Conservation (phyloP, 2,888 invertebrate genomes). For the Drosophila flavopinicola region DNA sequence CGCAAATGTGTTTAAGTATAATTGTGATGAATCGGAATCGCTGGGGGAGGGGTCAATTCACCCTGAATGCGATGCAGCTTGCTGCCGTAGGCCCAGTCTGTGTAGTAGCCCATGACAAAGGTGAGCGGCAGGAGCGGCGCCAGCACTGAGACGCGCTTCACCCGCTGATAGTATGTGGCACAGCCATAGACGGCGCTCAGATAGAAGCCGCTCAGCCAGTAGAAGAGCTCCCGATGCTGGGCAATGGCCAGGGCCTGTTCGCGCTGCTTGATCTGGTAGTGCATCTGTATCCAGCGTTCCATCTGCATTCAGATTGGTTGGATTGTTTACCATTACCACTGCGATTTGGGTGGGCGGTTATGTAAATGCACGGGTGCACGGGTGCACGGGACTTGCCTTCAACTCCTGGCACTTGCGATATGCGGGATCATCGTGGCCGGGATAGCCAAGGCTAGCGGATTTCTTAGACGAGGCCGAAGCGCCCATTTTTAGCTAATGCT, state of each 20-base stretch:
- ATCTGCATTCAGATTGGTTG: conserved; percentile 84
- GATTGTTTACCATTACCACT: background rate
- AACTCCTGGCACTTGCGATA: conserved; percentile 80
- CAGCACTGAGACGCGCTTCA: conserved; percentile 87
- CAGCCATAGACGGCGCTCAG: conserved; percentile 86
- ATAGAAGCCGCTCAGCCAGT: conserved; percentile 90
- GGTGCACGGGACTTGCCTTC: conserved; percentile 62
- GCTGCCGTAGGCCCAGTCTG: conserved; percentile 91
- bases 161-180: conserved; percentile 86
- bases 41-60: conserved; percentile 81
- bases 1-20: no score
- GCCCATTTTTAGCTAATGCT: conserved; percentile 62
- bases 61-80: conserved; percentile 91
- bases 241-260: conserved; percentile 90
- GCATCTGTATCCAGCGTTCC: conserved; percentile 92
- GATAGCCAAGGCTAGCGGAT: conserved; percentile 55
- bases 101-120: conserved; percentile 89
- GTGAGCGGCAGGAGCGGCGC: conserved; percentile 89
- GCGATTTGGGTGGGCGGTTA: background rate
- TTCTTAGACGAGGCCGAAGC: conserved; percentile 67
- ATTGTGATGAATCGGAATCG: background rate
- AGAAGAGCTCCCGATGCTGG: conserved; percentile 89
- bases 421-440: conserved; percentile 77
- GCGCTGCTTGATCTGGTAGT: conserved; percentile 91
- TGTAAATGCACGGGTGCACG: no score